These are phyloP conservation scores for Trypoxylon attenuatum DNA, from an alignment of 2,888 invertebrate species.

Conservation along the genomic window DNA sequence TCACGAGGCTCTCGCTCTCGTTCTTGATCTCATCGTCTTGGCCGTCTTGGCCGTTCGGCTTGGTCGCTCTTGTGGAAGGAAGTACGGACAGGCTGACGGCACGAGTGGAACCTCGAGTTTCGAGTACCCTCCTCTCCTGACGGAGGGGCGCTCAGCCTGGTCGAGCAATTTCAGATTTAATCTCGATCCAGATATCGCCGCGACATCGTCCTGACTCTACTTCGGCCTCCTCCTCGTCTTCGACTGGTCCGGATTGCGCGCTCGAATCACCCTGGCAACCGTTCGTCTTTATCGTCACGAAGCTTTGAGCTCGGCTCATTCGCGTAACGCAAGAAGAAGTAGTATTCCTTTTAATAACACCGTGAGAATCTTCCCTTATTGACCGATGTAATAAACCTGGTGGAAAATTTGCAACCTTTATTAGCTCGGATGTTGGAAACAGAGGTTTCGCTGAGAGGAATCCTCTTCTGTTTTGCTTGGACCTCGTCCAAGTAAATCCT, in stretches of 20 bases:
- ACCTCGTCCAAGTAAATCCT: not conserved
- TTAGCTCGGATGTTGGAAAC: too few relatives aligned
- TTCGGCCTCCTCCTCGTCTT: not conserved
- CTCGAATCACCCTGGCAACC: too few relatives aligned
- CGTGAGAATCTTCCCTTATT: too few relatives aligned
- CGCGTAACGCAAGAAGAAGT: too few relatives aligned
- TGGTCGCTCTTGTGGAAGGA: too few relatives aligned
- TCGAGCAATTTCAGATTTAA: slow-evolving; percentile 14
- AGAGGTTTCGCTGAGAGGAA: not conserved
- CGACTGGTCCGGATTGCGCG: not conserved
- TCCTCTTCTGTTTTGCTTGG: not conserved
- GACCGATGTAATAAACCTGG: not conserved
- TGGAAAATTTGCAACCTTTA: not conserved
- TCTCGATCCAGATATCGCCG: slow-evolving; percentile 6
- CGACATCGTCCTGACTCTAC: not conserved
- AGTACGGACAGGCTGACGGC: not conserved
- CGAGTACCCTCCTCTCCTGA: slow-evolving; percentile 17
- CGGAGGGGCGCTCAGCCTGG: slow-evolving; percentile 22
- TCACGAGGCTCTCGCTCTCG: not conserved
- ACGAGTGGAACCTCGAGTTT: not conserved
- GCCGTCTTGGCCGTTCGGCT: not conserved
- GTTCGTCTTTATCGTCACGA: too few relatives aligned
- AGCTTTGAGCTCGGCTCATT: too few relatives aligned
- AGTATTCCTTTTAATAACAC: too few relatives aligned
- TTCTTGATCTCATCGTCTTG: too few relatives aligned